Base-by-base conservation (phyloP, 2,888 invertebrate genomes). In the Stenoptilia bipunctidactyla region DNA sequence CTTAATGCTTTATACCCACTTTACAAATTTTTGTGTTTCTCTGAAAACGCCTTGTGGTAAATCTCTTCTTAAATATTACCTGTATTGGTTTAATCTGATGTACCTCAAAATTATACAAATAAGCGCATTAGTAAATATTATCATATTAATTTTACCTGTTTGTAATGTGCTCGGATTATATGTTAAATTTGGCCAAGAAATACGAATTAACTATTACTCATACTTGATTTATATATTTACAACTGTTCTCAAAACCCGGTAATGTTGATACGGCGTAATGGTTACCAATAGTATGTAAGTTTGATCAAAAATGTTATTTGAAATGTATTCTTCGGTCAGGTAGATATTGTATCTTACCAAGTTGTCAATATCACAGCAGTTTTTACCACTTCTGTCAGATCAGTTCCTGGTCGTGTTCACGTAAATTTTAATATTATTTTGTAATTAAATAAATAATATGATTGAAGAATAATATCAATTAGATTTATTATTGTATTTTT, bases 291-390 rank as follows among this genome's bases (percentile, higher is more conserved):
- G 79, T 56, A 20, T 69, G 51, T 80, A 80, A 76, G 79, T 50
- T 60, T 66, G 64, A 68, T 76, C 56, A 56, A 56, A 59, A 60
- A 59, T 65, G 66, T 61, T 66, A 56, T 65, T 62, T 59, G 47
- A 58, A 54, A 67, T 57, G 58, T 61, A 57, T 58, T 60, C 52
- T 55, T 54, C 47, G 49, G 53, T 55, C 47, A 51, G 51, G 55
- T 55, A 49, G 49, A 50, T 54, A 54, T 25, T 40, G 37, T 40
- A 34, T 34, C 15, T 8, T 34, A 55, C 55, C 66, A 58, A 56
- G 66, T 74, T 80, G 74, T 80, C 70, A 76, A 80, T 82, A 83
- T 82, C 82, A 82, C 82, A 82, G 80, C 68, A 77, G 80, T 71
- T 69, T 69, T 62, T 65, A 62, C 54, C 58, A 45, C 52, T 47